Base-by-base conservation (phyloP, 2,113 vertebrate species). In the Notothenia rossii region DNA sequence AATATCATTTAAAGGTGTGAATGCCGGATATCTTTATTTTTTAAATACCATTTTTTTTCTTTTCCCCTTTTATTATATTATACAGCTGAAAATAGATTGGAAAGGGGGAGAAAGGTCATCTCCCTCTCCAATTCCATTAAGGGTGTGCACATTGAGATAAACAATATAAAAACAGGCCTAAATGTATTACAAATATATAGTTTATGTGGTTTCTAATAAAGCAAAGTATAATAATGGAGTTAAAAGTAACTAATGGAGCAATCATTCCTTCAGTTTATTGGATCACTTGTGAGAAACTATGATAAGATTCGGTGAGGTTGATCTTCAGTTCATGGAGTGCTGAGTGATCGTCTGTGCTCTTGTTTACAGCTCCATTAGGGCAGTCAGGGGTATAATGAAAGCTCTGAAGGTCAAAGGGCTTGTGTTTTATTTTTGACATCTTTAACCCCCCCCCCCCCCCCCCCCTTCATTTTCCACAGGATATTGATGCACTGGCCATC, bases 401-500 rank as follows among this genome's bases (percentile, higher is more conserved):
- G 7, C n/a, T 14, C 59, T 56, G 12, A 46, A 46, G 60, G 60
- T 51, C 46, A 77, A 72, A 72, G 13, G 48, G 77, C 11, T 40
- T 33, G 45, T 33, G 10, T 58, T 56, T 56, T 70, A 20, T 61
- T 61, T 60, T 36, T 49, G 8, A 17, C 17, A 45, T 73, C n/a
- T 78, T 29, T 50, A 1, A 1, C 14, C 22, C 1, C 22, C 22
- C 22, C 22, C 22, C 22, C 22, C 22, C 22, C 13, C 3, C 20
- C 0, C 3, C 20, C 0, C 20, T 2, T 17, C 0, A 29, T 53
- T 54, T 67, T 11, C 46, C 80, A 17, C 73, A 96, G 95, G 89
- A 95, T 63, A 94, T 90, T 12, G 36, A 92, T 17, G 22, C 70
- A 60, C 85, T 96, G 89, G 91, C 82, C 60, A 84, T 97, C 14